Conservation (phyloP, 2,888 invertebrate genomes). For the Thumatha senex region DNA sequence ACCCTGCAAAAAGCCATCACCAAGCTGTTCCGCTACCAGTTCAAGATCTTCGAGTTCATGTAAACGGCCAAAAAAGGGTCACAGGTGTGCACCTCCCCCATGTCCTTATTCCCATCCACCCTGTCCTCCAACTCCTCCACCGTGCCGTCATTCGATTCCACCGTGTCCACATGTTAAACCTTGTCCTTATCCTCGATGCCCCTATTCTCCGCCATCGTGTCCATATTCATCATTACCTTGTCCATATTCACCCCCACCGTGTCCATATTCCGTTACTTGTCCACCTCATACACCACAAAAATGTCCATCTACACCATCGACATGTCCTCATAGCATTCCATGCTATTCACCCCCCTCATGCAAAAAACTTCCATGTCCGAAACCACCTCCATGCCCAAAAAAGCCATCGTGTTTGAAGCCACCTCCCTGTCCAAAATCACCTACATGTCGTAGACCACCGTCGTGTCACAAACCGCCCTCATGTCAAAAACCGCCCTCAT, state of each 20-base stretch:
- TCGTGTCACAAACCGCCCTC: background rate
- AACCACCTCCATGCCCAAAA: background rate
- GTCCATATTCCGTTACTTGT: slow-evolving; percentile 1
- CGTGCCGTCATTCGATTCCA: background rate
- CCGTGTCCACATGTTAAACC: background rate
- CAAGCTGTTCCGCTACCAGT: background rate
- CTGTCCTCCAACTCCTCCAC: background rate
- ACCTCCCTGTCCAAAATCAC: background rate
- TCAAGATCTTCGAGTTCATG: background rate
- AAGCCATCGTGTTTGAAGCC: background rate
- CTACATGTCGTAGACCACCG: background rate
- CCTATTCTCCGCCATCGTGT: slow-evolving; percentile 8
- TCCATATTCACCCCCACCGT: slow-evolving; percentile 13
- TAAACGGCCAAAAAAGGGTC: background rate
- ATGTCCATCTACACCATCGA: background rate
- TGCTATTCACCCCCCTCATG: background rate
- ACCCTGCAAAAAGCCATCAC: background rate
- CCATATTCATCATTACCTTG: slow-evolving; percentile 4
- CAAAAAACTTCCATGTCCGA: background rate
- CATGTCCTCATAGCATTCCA: slow-evolving; percentile 10
- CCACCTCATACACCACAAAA: background rate
- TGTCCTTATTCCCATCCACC: slow-evolving; percentile 3
- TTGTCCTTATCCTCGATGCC: background rate
- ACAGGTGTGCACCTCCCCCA: background rate
- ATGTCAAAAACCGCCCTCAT: background rate